Evolutionary conservation across 2,113 vertebrate species (phyloP), one percentile per base, ranked within the genome.

Genomic region (Hydrolagus affinis): DNA sequence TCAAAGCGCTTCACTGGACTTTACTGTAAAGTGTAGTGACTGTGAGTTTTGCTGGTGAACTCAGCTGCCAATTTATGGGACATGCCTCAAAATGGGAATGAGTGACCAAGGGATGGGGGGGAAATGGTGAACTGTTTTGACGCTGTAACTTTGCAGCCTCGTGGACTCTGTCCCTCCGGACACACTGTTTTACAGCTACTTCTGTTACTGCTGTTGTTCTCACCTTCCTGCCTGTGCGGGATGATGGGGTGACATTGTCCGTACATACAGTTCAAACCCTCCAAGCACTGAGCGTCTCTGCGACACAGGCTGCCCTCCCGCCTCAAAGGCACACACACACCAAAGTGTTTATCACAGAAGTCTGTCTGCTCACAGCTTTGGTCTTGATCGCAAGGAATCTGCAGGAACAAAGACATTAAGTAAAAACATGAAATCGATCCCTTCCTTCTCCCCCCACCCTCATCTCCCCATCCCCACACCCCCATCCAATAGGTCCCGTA

Each of bases 271-370:
- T 90, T 91, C 56, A 96, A 93, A 0, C 95, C 93, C 1, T 59
- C 90, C 86, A 93, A 90, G 59, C 96, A 97, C 89, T 96, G 95
- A 0, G 92, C 85, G 57, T 96, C 95, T 8, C 89, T 91, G 6
- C 95, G 90, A 76, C 96, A 97, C 90, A 91, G 95, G 1, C 94
- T 93, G 0, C 95, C 94, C 66, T 87, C 92, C 25, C 91, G 92
- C 8, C 93, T 90, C 0, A 90, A 64, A 6, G 93, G 92, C 68
- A 95, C 92, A 70, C 96, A 96, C 85, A 94, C 88, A 3, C 93
- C 94, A 66, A 96, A 97, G 89, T 97, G 96, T 0, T 93, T 93
- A 75, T 97, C 95, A 0, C 96, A 97, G 85, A 94, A 95, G 17
- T 92, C 92, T 0, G 95, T 95, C 0, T 86, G 91, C 8, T 92